These are phyloP conservation scores for Penaeus indicus DNA, from an alignment of 1,140 invertebrate species.

Conservation along the genomic window DNA sequence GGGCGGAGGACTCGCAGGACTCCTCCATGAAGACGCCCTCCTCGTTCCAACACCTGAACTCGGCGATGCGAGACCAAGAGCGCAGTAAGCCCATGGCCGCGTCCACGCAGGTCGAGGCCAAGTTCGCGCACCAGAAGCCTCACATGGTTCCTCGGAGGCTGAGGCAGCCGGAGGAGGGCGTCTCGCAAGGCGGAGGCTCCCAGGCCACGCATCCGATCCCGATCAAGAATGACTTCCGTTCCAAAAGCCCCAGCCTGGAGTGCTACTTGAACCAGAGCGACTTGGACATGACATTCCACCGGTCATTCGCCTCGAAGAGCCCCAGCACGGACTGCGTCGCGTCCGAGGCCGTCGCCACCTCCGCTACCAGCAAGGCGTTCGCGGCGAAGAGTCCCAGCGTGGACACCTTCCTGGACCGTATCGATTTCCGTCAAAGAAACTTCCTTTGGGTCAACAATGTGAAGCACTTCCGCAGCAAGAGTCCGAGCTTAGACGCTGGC, in stretches of 20 bases:
- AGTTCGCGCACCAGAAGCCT: not conserved
- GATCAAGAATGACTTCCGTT: slow-evolving; percentile 3
- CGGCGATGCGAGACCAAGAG: not conserved
- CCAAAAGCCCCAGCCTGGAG: slow-evolving; percentile 24
- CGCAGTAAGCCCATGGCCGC: not conserved
- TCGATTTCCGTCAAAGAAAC: not conserved
- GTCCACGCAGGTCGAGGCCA: not conserved
- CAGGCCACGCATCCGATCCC: not conserved
- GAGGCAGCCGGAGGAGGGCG: not conserved
- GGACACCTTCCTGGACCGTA: slow-evolving; percentile 18
- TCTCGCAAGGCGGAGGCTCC: not conserved
- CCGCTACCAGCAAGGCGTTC: not conserved
- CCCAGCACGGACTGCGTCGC: slow-evolving; percentile 34
- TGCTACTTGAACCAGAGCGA: slow-evolving; percentile 23
- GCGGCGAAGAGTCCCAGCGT: slow-evolving; percentile 8
- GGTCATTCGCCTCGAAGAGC: slow-evolving; percentile 27
- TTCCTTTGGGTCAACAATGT: not conserved
- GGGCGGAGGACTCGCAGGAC: not conserved
- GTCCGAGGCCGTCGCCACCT: not conserved
- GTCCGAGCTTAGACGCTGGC: slow-evolving; percentile 48
- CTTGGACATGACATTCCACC: slow-evolving; percentile 33
- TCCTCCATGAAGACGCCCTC: slow-evolving; percentile 18
- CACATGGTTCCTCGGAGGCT: slow-evolving; percentile 1
- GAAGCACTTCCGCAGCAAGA: slow-evolving; percentile 47
- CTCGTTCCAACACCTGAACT: slow-evolving; percentile 2